Base-by-base conservation (phyloP, 2,888 invertebrate genomes). In the Teleiodes luculella region DNA sequence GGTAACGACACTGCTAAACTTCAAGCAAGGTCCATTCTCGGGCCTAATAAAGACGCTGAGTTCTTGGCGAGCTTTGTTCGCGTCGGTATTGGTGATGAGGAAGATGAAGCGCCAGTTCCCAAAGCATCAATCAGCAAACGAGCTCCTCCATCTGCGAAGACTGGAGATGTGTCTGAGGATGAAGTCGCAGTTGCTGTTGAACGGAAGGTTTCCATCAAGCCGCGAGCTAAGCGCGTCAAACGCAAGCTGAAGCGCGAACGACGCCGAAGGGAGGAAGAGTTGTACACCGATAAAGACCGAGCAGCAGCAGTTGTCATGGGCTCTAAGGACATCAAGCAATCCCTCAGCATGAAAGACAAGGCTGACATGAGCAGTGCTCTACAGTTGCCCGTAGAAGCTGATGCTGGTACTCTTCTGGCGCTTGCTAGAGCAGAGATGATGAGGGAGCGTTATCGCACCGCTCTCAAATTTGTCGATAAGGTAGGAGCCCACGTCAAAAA, bases 221-320 rank as follows among this genome's bases (percentile, higher is more conserved):
- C 80, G 3, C 79, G 73, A 48, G 82, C 80, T 61, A 83, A 75
- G 54, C 79, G 72, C 51, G 81, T 73, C 37, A 69, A 79, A 28
- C 68, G 76, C 3, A 87, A 84, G 54, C 80, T 74, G 48, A 87
- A 86, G 57, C 79, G 86, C 1, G 87, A 88, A 52, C 75, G 80
- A 55, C 69, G 86, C 36, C 68, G 78, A 35, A 73, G 86, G 4
- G 83, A 90, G 58, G 96, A 96, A 64, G 97, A 97, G 71, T 82
- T 95, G 18, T 97, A 96, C 70, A 97, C 96, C 16, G 97, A 97
- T 75, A 97, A 97, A 72, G 97, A 97, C 75, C 90, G 97, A 5
- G 97, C 97, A 0, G 97, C 97, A 0, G 96, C 97, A 0, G 96
- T 96, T 13, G 95, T 96, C 69, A 92, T 95, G 91, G 96, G 95